phyloP scores from a whole-genome alignment of 2,113 vertebrate genomes.

The Percopsis transmontana region DNA sequence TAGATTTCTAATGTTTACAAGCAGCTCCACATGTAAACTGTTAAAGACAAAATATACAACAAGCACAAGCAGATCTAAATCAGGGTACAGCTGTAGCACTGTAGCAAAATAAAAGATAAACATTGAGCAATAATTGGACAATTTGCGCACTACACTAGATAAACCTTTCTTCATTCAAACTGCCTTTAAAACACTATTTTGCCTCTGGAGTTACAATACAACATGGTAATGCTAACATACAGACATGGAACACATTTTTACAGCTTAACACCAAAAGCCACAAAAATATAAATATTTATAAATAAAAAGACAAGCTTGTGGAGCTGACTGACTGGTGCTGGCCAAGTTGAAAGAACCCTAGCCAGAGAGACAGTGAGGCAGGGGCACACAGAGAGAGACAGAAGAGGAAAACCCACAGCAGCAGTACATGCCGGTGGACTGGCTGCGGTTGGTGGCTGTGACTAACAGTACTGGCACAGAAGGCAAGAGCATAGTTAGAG shows the following conservation, averaged over 20 bases:
- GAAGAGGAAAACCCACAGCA: background rate
- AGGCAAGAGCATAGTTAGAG: slow-evolving; percentile 19
- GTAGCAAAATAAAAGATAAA: slow-evolving; percentile 2
- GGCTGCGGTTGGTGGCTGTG: slow-evolving; percentile 27
- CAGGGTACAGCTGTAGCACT: no score
- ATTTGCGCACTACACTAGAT: no score
- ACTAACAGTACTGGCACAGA: slow-evolving; percentile 51
- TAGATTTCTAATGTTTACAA: background rate
- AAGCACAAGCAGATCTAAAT: background rate
- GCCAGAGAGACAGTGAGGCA: slow-evolving; percentile 3
- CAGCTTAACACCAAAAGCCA: slow-evolving; percentile 64
- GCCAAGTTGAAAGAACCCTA: slow-evolving; percentile 37
- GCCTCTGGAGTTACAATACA: slow-evolving; percentile 47
- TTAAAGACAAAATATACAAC: slow-evolving; percentile 14
- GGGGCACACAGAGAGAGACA: slow-evolving; percentile 14
- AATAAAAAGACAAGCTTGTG: slow-evolving; percentile 4
- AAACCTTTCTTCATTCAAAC: slow-evolving; percentile 1
- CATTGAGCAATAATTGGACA: background rate
- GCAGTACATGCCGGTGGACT: slow-evolving; percentile 61
- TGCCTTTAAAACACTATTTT: slow-evolving; percentile 34
- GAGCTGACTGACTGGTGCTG: slow-evolving; percentile 6
- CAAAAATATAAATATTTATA: slow-evolving; percentile 24
- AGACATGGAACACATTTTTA: slow-evolving; percentile 62
- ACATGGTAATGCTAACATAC: slow-evolving; percentile 60
- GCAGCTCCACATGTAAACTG: background rate